These are phyloP conservation scores for Heliconius hermathena DNA, from an alignment of 1,140 invertebrate species.

Conservation along the genomic window DNA sequence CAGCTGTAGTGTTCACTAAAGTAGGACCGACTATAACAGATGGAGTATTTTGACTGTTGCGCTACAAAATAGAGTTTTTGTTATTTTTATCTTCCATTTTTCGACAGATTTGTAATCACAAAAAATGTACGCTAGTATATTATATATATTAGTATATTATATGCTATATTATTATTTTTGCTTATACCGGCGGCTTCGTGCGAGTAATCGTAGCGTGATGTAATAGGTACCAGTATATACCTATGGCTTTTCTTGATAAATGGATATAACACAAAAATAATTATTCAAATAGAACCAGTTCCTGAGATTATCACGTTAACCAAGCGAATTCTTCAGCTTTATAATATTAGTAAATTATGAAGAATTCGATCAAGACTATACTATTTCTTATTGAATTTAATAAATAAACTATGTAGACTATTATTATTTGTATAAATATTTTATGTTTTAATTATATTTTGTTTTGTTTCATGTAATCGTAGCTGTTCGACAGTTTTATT, in stretches of 20 bases:
- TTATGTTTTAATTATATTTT: conserved; percentile 56
- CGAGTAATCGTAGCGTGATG: neutral
- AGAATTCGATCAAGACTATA: too few relatives aligned
- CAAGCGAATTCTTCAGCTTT: too few relatives aligned
- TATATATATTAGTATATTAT: too few relatives aligned
- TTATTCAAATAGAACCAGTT: too few relatives aligned
- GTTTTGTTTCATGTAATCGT: conserved; percentile 78
- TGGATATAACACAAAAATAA: neutral
- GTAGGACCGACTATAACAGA: neutral
- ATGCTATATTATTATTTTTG: neutral
- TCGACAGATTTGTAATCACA: neutral
- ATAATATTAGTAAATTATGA: too few relatives aligned
- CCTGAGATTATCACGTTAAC: too few relatives aligned
- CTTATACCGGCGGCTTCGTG: neutral
- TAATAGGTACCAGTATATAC: too few relatives aligned
- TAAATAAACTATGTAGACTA: neutral
- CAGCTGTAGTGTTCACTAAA: neutral
- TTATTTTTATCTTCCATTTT: neutral
- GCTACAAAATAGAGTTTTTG: neutral
- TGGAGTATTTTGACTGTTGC: neutral
- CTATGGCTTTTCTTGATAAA: neutral
- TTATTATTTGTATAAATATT: neutral
- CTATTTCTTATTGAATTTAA: too few relatives aligned
- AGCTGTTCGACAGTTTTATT: conserved; percentile 76
- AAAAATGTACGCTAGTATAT: neutral